Base-by-base conservation (phyloP, 2,113 vertebrate species). In the Oreochromis tanganicae region DNA sequence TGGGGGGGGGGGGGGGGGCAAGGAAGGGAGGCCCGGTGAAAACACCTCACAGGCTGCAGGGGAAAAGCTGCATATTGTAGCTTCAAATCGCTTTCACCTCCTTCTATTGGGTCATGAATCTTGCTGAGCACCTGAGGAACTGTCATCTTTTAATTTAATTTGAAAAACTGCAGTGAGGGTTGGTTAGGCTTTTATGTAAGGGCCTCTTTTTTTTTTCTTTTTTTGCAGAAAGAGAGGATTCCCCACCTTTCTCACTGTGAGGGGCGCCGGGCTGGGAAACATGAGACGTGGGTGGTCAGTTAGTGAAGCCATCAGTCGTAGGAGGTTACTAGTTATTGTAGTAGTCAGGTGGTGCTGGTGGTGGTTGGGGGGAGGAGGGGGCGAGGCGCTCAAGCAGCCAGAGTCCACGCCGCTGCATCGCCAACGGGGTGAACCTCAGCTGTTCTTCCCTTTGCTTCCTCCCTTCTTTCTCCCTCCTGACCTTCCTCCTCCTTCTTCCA, bases 221-320 rank as follows among this genome's bases (percentile, higher is more conserved):
- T 66, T 66, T 66, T 52, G 84, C 36, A 38, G 29, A n/a, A 21
- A 11, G 17, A 57, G 29, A 63, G 29, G 29, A 48, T 82, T 85
- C 50, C 46, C 68, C 54, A 12, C n/a, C 41, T 55, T 46, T 17
- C 9, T 11, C 16, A 13, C 57, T 88, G 32, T 10, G 27, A 71
- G 52, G 36, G 66, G 14, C 6, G 4, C 29, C 2, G 14, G 61
- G 48, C 29, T 56, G 81, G 79, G 55, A 38, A 80, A 16, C 34
- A 4, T 6, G 8, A 88, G 73, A 43, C 36, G 89, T 92, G 87
- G 90, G 91, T 92, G 90, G 93, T 92, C 92, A 89, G 88, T 82
- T 83, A 92, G 89, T 94, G 88, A 94, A 94, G 92, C 82, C 93
- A 83, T 94, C 88, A 91, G 85, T 80, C 9, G 71, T 66, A 32